A percentile compares a stretch with the other conserved stretches of the same genome.
Evolutionary conservation across 2,797 vertebrate genomes (phyloP).

Genomic region (Microcaecilia unicolor): DNA sequence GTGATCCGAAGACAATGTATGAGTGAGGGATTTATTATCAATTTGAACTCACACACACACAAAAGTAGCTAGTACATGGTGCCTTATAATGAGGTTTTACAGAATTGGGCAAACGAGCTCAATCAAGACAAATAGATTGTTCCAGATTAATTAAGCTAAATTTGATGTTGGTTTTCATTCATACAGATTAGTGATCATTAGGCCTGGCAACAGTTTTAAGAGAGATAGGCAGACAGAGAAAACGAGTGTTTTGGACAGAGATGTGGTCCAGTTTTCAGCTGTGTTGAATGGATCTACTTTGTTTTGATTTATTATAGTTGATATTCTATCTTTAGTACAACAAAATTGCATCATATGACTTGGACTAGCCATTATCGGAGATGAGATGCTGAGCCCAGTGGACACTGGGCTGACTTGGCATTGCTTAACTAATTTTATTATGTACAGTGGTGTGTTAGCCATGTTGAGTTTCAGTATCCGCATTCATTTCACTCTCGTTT

Average conservation of each 20-base stretch:
- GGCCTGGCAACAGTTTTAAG: constrained; percentile 8
- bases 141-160: constrained; percentile 41
- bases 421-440: too few species aligned
- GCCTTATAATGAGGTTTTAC: constrained; percentile 24
- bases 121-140: constrained; percentile 24
- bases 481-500: too few species aligned
- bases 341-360: too few species aligned
- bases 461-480: too few species aligned
- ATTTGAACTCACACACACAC: constrained; percentile 18
- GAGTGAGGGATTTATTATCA: constrained; percentile 46
- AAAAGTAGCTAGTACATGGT: background rate
- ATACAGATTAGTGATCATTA: constrained; percentile 26
- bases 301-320: too few species aligned
- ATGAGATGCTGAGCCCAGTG: too few species aligned
- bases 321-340: too few species aligned
- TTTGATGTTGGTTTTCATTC: constrained; percentile 24
- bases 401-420: too few species aligned
- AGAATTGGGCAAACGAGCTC: too few species aligned
- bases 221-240: too few species aligned
- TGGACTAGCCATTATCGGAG: too few species aligned
- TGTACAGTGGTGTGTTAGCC: too few species aligned
- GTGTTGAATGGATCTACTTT: background rate
- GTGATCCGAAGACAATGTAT: constrained; percentile 49
- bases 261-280: background rate
- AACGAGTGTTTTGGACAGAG: background rate